Conservation (phyloP, 2,888 invertebrate species). For the Hyalella azteca region DNA sequence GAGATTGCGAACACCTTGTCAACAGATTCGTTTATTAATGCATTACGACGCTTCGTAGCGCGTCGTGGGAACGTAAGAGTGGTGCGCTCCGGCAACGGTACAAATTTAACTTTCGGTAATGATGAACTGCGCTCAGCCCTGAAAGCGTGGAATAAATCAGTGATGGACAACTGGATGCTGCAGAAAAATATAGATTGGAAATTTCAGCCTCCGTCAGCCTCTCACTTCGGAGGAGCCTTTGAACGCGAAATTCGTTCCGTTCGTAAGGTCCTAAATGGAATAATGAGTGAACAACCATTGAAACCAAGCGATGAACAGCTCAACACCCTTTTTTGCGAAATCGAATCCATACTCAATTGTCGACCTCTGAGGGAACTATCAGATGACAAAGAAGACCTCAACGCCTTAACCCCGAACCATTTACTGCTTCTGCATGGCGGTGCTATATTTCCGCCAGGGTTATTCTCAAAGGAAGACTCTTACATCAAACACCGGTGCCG, state of each 20-base stretch:
- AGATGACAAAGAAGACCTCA: conserved; percentile 15
- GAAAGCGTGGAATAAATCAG: not conserved
- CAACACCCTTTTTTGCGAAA: conserved; percentile 33
- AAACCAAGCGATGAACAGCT: conserved; percentile 3
- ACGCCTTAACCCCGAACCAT: conserved; percentile 38
- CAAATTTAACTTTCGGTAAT: conserved; percentile 13
- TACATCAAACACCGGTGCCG: conserved; percentile 21
- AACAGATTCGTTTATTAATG: conserved; percentile 21
- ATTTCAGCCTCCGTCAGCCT: conserved; percentile 39
- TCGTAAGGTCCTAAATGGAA: conserved; percentile 33
- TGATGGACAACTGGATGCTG: not conserved
- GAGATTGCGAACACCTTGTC: conserved; percentile 27
- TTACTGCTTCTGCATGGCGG: not conserved
- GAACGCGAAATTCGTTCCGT: conserved; percentile 39
- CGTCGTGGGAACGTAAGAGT: not conserved
- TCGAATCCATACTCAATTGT: conserved; percentile 39
- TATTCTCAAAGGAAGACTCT: not conserved
- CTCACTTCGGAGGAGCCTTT: conserved; percentile 43
- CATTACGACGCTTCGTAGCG: not conserved
- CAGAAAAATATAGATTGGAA: not conserved
- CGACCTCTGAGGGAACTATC: conserved; percentile 28
- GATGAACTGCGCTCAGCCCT: conserved; percentile 7
- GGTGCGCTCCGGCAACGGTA: conserved; percentile 35
- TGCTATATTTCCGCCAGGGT: not conserved
- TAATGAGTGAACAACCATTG: conserved; percentile 32